Evolutionary conservation across 2,797 vertebrate species (phyloP).

Genomic region (Macroramphosus scolopax): DNA sequence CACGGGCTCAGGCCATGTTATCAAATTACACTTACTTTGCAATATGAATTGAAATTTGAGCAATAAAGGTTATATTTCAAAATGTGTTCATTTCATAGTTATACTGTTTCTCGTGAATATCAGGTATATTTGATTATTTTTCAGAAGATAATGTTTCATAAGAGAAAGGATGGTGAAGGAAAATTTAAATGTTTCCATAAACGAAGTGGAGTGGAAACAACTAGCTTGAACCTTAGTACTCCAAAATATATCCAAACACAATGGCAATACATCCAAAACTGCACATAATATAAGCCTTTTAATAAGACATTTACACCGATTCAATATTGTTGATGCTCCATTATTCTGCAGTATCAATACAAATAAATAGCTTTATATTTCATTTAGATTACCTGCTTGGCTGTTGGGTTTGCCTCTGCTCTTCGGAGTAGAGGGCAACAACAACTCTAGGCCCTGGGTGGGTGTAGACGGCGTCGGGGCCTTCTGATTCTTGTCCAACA

Average conservation of each 20-base stretch:
- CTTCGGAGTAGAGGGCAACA: conserved; percentile 91
- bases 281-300: too few species aligned
- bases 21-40: background rate
- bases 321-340: background rate
- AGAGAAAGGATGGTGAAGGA: conserved; percentile 10
- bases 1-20: background rate
- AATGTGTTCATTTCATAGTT: too few species aligned
- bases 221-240: conserved; percentile 15
- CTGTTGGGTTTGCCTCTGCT: conserved; percentile 88
- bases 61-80: too few species aligned
- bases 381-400: conserved; percentile 85
- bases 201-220: conserved; percentile 11
- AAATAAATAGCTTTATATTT: background rate
- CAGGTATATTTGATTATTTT: conserved; percentile 10
- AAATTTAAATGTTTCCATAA: conserved; percentile 7
- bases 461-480: conserved; percentile 84
- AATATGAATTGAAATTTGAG: background rate
- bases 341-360: background rate
- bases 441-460: conserved; percentile 86
- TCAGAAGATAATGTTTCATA: conserved; percentile 7
- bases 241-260: too few species aligned
- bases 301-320: too few species aligned
- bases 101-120: conserved; percentile 4
- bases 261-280: too few species aligned
- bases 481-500: conserved; percentile 92